Percentiles rank a stretch among this genome's conserved stretches.
Conservation (phyloP, 2,113 vertebrate genomes). For the Festucalex cinctus region DNA sequence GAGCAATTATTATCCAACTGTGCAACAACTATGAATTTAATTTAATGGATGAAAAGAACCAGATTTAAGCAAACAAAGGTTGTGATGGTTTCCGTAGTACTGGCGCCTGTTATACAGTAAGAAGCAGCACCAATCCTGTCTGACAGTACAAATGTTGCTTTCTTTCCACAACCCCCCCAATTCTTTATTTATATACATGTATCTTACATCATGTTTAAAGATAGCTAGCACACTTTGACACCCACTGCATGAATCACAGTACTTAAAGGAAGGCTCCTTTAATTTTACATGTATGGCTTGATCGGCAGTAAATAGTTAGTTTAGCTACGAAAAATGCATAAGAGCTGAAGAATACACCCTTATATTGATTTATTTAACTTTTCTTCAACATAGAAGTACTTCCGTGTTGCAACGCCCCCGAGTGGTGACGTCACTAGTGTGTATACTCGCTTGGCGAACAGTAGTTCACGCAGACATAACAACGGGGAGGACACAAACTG, state of each 20-base stretch:
- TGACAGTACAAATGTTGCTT: conserved; percentile 17
- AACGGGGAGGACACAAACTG: too few relatives aligned
- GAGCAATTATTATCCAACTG: conserved; percentile 37
- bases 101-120: neutral
- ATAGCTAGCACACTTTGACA: conserved; percentile 45
- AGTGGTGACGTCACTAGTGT: too few relatives aligned
- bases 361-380: too few relatives aligned
- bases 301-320: too few relatives aligned
- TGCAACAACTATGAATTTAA: conserved; percentile 8
- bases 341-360: too few relatives aligned
- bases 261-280: too few relatives aligned
- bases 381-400: too few relatives aligned
- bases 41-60: conserved; percentile 30
- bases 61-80: conserved; percentile 35
- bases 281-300: too few relatives aligned
- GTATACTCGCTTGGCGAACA: too few relatives aligned
- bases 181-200: conserved; percentile 39
- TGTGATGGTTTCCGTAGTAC: neutral
- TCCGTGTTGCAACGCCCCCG: too few relatives aligned
- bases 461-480: too few relatives aligned
- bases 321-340: too few relatives aligned
- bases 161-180: conserved; percentile 1
- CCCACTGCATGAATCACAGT: conserved; percentile 60
- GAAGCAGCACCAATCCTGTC: conserved; percentile 13
- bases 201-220: conserved; percentile 38